Conservation (phyloP, 1,140 invertebrate species). For the Pseudoatta argentina region DNA sequence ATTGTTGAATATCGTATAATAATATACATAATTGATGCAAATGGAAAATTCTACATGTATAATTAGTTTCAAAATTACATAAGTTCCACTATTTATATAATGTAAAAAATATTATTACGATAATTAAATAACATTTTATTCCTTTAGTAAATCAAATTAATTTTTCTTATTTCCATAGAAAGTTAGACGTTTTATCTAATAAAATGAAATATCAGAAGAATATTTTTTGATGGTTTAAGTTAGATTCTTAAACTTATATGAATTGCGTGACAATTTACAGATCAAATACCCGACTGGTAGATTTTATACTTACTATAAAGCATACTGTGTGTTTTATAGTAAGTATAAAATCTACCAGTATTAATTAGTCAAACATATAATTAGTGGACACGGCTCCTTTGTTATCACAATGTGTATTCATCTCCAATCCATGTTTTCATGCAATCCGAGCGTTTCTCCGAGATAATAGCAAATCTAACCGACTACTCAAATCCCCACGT, state of each 20-base stretch:
- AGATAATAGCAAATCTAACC: constrained; percentile 58
- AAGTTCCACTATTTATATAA: background rate
- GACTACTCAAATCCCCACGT: constrained; percentile 63
- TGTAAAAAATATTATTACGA: constrained; percentile 20
- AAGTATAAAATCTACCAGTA: constrained; percentile 1
- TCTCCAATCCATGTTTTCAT: constrained; percentile 60
- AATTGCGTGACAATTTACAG: background rate
- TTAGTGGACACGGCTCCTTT: constrained; percentile 55
- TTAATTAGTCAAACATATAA: constrained; percentile 69
- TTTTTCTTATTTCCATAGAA: background rate
- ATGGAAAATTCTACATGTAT: constrained; percentile 14
- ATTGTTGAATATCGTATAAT: background rate
- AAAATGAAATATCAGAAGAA: background rate
- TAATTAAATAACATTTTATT: background rate
- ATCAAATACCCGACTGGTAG: background rate
- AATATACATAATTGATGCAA: constrained; percentile 2
- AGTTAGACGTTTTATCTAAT: background rate
- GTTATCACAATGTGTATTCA: constrained; percentile 71
- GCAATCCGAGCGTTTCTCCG: constrained; percentile 58
- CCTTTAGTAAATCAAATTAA: background rate
- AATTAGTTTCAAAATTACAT: constrained; percentile 1
- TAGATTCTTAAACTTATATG: background rate
- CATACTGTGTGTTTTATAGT: background rate
- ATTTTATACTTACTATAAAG: constrained; percentile 1
- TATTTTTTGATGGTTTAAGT: background rate